Base-by-base conservation (phyloP, 2,888 invertebrate genomes). In the Pachydiplax longipennis region DNA sequence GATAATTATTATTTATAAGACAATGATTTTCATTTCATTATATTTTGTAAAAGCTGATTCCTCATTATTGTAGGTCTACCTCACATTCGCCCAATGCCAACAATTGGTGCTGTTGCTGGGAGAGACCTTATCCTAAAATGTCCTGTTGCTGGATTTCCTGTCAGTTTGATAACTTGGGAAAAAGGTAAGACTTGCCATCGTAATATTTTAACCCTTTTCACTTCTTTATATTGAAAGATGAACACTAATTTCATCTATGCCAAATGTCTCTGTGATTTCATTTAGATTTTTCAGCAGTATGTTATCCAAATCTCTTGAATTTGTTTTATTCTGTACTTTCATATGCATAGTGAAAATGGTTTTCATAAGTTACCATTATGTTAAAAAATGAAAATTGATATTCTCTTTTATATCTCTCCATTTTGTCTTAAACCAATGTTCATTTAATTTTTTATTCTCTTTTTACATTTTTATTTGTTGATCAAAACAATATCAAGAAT, bases 101-200 rank as follows among this genome's bases (percentile, higher is more conserved):
- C 92, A 22, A 92, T 93, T 80, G 92, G 92, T 40, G 93, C 93
- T 3, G 93, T 93, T n/a, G 92, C 93, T 31, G 93, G 93, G 18
- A 92, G 92, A 90, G 92, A 92, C 81, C 91, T 93, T 31, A 91
- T 92, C 13, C 92, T 93, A 31, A 92, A 92, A 90, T 93, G 93
- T 91, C 93, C 93, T 13, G 93, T 93, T 1, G 93, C 93, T 3
- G 93, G 93, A 0, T 93, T 92, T 90, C 93, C 93, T 37, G 93
- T 93, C 44, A 92, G 92, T 40, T 92, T 91, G 82, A 92, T 93
- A 91, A 93, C 93, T 3, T 95, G 94, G 94, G 94, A 93, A 91
- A 93, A 93, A 94, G 94, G 95, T 94, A 92, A 92, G 80, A 53
- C 3, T 25, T n/a, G 58, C 22, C 40, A 15, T 2, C 22, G 5